Percentiles rank a stretch among this genome's conserved stretches.
Evolutionary conservation across 23 tunicate genomes (phyloP).

Genomic region (Styela clava): DNA sequence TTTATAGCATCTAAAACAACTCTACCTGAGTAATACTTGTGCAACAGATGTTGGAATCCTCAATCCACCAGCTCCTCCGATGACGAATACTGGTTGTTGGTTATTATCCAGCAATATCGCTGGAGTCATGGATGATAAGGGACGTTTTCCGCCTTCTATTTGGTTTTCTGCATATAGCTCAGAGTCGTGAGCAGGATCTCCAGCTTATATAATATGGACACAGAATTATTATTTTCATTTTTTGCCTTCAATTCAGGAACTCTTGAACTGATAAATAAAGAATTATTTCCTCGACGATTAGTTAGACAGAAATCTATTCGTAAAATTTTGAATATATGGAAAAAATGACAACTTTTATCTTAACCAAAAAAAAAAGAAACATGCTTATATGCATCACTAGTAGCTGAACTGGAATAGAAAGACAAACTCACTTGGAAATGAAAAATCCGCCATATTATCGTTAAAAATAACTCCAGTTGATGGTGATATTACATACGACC

Average conservation of each 20-base stretch:
- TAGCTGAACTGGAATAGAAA: neutral
- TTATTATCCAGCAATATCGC: constrained; percentile 36
- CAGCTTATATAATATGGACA: neutral
- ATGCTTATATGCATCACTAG: too few species aligned
- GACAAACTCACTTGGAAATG: constrained; percentile 15
- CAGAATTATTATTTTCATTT: neutral
- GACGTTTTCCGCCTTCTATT: constrained; percentile 65
- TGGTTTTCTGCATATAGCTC: constrained; percentile 19
- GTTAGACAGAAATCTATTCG: neutral
- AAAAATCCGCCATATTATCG: constrained; percentile 65
- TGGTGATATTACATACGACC: constrained; percentile 54
- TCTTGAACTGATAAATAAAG: neutral
- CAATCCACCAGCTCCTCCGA: constrained; percentile 89
- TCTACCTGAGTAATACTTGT: constrained; percentile 42
- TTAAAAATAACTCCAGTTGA: constrained; percentile 73
- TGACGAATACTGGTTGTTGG: constrained; percentile 47
- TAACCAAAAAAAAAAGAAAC: too few species aligned
- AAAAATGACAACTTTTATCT: neutral
- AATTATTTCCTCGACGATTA: neutral
- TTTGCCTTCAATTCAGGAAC: neutral
- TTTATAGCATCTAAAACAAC: too few species aligned
- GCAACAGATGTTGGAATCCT: constrained; percentile 67
- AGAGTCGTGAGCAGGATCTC: constrained; percentile 17
- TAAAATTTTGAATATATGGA: neutral
- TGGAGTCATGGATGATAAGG: constrained; percentile 77